Conservation (phyloP, 2,113 vertebrate genomes). For the Istiophorus platypterus region DNA sequence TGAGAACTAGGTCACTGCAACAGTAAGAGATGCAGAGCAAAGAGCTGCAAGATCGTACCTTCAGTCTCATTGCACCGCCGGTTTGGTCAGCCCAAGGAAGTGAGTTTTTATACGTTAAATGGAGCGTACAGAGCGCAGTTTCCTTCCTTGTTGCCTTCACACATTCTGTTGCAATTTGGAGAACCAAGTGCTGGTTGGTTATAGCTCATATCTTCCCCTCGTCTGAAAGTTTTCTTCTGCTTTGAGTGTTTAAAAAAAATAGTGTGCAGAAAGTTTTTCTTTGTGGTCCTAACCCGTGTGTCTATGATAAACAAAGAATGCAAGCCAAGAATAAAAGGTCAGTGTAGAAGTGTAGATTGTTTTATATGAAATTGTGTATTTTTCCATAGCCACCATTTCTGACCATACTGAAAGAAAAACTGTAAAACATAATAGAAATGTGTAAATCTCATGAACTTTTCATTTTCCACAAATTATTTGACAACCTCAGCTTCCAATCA, state of each 20-base stretch:
- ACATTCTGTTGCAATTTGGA: not conserved
- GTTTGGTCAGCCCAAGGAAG: constrained; percentile 61
- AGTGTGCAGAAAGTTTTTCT: not conserved
- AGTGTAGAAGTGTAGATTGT: constrained; percentile 23
- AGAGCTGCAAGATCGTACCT: constrained; percentile 55
- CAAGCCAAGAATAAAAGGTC: constrained; percentile 23
- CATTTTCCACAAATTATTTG: constrained; percentile 5
- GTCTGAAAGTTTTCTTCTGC: not conserved
- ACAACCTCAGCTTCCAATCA: not conserved
- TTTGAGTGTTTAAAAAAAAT: not conserved
- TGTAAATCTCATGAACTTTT: not conserved
- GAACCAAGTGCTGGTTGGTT: not conserved
- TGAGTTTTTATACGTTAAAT: constrained; percentile 20
- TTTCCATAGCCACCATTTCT: constrained; percentile 4
- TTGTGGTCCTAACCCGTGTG: not conserved
- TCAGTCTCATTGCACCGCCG: not conserved
- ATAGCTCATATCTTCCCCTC: not conserved
- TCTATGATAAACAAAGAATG: constrained; percentile 6
- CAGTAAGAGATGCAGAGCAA: constrained; percentile 11
- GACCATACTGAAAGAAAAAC: not conserved
- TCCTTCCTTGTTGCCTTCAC: constrained; percentile 52
- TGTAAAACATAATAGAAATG: constrained; percentile 2
- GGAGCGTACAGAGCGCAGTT: constrained; percentile 1
- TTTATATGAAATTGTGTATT: constrained; percentile 47
- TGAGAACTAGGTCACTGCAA: constrained; percentile 38